Conservation (phyloP, 2,888 invertebrate species). For the Oscheius sp. region DNA sequence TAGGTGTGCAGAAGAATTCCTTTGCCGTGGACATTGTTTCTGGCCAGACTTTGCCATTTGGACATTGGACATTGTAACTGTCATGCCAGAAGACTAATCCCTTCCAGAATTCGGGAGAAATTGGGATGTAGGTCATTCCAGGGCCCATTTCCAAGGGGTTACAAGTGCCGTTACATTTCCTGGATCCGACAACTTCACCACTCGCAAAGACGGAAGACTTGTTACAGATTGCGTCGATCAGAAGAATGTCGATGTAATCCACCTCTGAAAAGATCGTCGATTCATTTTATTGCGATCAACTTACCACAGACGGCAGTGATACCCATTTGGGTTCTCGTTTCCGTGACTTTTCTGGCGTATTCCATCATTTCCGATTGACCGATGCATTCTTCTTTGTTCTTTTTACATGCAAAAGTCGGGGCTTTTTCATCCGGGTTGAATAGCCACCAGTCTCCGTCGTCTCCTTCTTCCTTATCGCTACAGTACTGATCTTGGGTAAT, state of each 20-base stretch:
- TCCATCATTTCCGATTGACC: background rate
- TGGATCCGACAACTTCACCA: background rate
- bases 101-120: background rate
- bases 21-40: background rate
- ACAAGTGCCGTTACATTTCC: background rate
- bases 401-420: background rate
- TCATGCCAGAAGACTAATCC: background rate
- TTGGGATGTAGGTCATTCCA: background rate
- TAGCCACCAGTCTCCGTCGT: background rate
- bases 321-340: background rate
- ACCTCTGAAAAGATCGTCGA: background rate
- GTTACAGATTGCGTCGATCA: background rate
- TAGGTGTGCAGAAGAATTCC: background rate
- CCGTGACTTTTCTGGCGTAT: background rate
- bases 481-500: background rate
- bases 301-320: too few relatives aligned
- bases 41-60: background rate
- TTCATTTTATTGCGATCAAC: background rate
- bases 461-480: background rate
- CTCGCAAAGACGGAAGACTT: background rate
- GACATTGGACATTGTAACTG: slow-evolving; percentile 3
- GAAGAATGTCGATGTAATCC: background rate
- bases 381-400: background rate
- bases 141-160: background rate
- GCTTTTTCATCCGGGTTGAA: background rate